These are phyloP conservation scores for Drosophila setosimentum DNA, from an alignment of 2,888 invertebrate genomes.

Conservation along the genomic window DNA sequence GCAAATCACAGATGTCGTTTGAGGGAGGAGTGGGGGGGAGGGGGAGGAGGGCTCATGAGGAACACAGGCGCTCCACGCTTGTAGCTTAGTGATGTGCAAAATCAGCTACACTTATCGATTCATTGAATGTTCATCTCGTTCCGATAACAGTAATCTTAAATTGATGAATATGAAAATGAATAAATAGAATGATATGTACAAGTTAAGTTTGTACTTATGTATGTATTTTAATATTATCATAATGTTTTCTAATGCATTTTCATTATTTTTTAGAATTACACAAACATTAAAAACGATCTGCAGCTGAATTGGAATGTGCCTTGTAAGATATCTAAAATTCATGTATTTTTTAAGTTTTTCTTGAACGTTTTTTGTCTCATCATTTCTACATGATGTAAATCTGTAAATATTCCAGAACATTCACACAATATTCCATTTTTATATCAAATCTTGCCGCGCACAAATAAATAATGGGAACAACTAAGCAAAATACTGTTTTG, in stretches of 20 bases:
- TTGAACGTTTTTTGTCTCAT: not conserved
- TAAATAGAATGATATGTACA: not conserved
- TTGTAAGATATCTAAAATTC: not conserved
- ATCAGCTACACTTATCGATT: not conserved
- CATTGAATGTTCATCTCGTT: not conserved
- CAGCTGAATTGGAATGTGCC: not conserved
- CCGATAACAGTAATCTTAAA: not conserved
- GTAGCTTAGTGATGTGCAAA: conserved; percentile 20
- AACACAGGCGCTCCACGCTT: conserved; percentile 24
- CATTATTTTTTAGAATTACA: not conserved
- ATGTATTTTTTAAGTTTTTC: not conserved
- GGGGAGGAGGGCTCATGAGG: too few species aligned
- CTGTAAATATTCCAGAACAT: not conserved
- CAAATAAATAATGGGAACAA: conserved; percentile 9
- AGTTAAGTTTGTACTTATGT: not conserved
- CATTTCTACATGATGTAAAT: not conserved
- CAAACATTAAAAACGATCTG: not conserved
- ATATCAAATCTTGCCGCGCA: not conserved
- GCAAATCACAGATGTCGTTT: not conserved
- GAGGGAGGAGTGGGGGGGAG: too few species aligned
- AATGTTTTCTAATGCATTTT: not conserved
- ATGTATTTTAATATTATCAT: not conserved
- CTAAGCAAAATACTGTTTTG: not conserved
- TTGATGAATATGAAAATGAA: not conserved
- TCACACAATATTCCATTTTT: not conserved